Percentiles rank a stretch among this genome's conserved stretches.
Conservation (phyloP, 2,888 invertebrate species). For the Chouioia cunea region DNA sequence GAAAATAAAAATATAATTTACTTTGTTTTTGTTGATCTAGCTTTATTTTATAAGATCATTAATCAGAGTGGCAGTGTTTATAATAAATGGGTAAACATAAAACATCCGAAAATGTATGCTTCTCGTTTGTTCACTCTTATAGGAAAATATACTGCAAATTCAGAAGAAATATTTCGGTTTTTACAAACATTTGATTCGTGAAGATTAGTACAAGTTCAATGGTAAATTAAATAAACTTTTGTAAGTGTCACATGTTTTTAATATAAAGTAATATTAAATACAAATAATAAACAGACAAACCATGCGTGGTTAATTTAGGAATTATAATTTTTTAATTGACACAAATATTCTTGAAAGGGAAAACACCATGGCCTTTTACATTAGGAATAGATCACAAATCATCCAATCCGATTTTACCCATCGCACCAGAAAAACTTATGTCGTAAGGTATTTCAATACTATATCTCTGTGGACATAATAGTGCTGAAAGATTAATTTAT, state of each 20-base stretch:
- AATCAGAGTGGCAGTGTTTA: slow-evolving; percentile 54
- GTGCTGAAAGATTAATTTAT: slow-evolving; percentile 68
- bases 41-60: slow-evolving; percentile 59
- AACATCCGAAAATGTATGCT: slow-evolving; percentile 46
- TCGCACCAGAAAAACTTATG: slow-evolving; percentile 59
- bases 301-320: too few species aligned
- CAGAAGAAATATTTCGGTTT: slow-evolving; percentile 52
- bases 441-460: slow-evolving; percentile 68
- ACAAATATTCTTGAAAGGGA: neutral
- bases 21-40: slow-evolving; percentile 47
- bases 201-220: slow-evolving; percentile 59
- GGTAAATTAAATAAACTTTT: slow-evolving; percentile 48
- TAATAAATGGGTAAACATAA: slow-evolving; percentile 54
- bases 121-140: slow-evolving; percentile 49
- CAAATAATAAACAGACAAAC: too few species aligned
- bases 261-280: too few species aligned
- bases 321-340: too few species aligned
- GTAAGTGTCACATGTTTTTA: too few species aligned
- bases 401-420: slow-evolving; percentile 54
- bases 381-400: slow-evolving; percentile 51
- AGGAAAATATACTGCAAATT: slow-evolving; percentile 52
- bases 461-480: slow-evolving; percentile 69
- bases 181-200: slow-evolving; percentile 52
- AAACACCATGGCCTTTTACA: slow-evolving; percentile 46
- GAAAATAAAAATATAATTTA: neutral